A percentile compares a stretch with the other conserved stretches of the same genome.
Conservation (phyloP, 2,113 vertebrate species). For the Equus przewalskii region DNA sequence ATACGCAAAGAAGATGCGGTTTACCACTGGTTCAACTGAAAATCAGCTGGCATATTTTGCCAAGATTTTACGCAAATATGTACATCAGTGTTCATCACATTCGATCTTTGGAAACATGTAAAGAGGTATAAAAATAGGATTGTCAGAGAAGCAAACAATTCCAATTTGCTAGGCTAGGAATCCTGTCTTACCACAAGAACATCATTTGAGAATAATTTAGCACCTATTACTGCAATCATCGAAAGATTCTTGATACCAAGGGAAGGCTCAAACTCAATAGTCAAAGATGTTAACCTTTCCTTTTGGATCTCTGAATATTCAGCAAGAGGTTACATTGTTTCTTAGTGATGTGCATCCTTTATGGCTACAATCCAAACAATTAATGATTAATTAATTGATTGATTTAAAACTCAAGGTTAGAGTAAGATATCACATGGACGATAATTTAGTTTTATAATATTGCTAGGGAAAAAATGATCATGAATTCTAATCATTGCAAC, state of each 20-base stretch:
- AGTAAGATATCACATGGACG: not conserved
- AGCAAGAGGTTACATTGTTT: not conserved
- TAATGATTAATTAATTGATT: not conserved
- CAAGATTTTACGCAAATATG: not conserved
- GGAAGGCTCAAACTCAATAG: not conserved
- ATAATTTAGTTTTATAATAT: not conserved
- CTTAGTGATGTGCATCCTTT: not conserved
- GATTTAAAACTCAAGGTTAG: not conserved
- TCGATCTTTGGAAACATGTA: conserved; percentile 4
- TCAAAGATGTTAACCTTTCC: not conserved
- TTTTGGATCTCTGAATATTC: not conserved
- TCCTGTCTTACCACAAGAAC: not conserved
- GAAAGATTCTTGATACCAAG: not conserved
- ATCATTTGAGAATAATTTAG: not conserved
- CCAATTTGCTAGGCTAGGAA: not conserved
- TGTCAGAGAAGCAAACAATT: conserved; percentile 20
- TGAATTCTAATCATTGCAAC: not conserved
- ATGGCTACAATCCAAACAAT: not conserved
- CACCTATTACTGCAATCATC: not conserved
- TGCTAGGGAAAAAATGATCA: not conserved
- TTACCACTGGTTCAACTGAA: not conserved
- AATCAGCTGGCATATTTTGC: not conserved
- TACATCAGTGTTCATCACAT: not conserved
- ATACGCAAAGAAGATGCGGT: not conserved
- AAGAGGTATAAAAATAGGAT: not conserved